Evolutionary conservation across 1,140 invertebrate genomes (phyloP).

Genomic region (Sogatella furcifera): DNA sequence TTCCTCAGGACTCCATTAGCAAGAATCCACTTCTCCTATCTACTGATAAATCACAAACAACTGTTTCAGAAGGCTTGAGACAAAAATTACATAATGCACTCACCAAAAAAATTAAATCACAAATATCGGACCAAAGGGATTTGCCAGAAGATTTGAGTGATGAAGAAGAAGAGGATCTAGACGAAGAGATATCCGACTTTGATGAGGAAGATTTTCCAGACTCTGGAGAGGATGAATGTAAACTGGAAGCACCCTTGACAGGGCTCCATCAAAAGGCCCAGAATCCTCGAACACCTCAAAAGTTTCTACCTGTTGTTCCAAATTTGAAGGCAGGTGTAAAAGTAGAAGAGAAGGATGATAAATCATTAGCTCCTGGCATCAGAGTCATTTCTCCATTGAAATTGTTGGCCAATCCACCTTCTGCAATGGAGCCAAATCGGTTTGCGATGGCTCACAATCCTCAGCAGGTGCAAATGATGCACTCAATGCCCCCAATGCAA

Average conservation of each 20-base stretch:
- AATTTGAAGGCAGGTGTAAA: slow-evolving; percentile 23
- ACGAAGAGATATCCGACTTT: slow-evolving; percentile 24
- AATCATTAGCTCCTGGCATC: neutral
- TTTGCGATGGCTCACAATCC: slow-evolving; percentile 2
- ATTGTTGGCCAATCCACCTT: slow-evolving; percentile 15
- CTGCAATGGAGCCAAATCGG: neutral
- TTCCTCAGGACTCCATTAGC: too few relatives aligned
- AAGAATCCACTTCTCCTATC: too few relatives aligned
- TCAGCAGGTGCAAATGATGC: neutral
- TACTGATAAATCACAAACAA: neutral
- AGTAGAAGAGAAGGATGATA: neutral
- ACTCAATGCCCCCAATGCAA: neutral
- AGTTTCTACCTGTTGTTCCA: slow-evolving; percentile 10
- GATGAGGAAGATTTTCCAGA: slow-evolving; percentile 26
- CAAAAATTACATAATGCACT: neutral
- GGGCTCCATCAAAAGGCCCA: neutral
- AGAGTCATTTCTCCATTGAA: slow-evolving; percentile 13
- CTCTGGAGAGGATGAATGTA: slow-evolving; percentile 18
- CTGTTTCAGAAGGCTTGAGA: neutral
- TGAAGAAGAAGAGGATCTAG: slow-evolving; percentile 19
- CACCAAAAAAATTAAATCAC: neutral
- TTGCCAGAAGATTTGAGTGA: slow-evolving; percentile 28
- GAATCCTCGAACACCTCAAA: neutral
- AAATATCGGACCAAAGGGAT: slow-evolving; percentile 12
- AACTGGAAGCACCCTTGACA: neutral